These are phyloP conservation scores for Oreochromis grahami DNA, from an alignment of 2,797 vertebrate species.

Conservation along the genomic window DNA sequence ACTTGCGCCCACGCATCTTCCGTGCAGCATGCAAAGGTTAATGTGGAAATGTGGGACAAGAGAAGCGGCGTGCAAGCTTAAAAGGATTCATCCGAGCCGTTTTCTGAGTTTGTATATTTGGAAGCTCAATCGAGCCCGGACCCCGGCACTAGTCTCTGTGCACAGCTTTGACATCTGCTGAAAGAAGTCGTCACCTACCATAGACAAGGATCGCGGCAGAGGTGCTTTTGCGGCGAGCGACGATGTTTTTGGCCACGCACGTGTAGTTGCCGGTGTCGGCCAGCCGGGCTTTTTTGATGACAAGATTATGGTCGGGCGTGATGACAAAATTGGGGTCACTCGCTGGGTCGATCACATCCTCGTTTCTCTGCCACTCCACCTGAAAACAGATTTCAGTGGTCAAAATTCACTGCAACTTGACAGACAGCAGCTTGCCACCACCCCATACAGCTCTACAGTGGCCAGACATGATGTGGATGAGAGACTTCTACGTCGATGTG, in stretches of 20 bases:
- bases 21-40: slow-evolving; percentile 29
- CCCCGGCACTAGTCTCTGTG: not conserved
- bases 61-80: slow-evolving; percentile 24
- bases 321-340: slow-evolving; percentile 92
- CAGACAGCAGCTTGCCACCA: not conserved
- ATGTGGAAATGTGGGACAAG: slow-evolving; percentile 17
- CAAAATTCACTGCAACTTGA: slow-evolving; percentile 13
- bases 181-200: slow-evolving; percentile 74
- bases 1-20: not conserved
- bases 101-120: not conserved
- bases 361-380: slow-evolving; percentile 98
- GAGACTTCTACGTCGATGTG: not conserved
- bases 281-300: slow-evolving; percentile 93
- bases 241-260: slow-evolving; percentile 98
- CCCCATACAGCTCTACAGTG: not conserved
- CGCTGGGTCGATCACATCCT: slow-evolving; percentile 90
- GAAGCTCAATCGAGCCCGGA: not conserved
- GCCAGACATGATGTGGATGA: not conserved
- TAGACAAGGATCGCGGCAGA: slow-evolving; percentile 91
- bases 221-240: slow-evolving; percentile 91
- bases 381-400: slow-evolving; percentile 61
- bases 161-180: not conserved
- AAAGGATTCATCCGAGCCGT: not conserved
- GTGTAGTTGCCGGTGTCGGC: slow-evolving; percentile 98
- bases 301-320: slow-evolving; percentile 91